These are phyloP conservation scores for Barypeithes pellucidus DNA, from an alignment of 2,888 invertebrate species.

Conservation along the genomic window DNA sequence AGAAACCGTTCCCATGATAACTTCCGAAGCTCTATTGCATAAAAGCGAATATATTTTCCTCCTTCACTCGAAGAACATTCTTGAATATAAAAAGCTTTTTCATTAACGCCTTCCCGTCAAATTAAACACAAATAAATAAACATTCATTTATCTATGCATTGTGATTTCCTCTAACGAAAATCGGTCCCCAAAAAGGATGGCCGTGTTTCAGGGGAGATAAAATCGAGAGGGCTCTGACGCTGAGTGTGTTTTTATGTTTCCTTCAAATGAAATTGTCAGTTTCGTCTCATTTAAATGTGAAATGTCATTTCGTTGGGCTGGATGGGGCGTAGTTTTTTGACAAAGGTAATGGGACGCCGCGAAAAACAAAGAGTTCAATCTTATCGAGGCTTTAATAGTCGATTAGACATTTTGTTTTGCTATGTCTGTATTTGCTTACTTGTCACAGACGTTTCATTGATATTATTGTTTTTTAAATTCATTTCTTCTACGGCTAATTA, in stretches of 20 bases:
- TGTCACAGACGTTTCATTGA: not conserved
- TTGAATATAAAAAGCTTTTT: slow-evolving; percentile 13
- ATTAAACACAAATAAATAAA: slow-evolving; percentile 29
- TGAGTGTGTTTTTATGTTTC: slow-evolving; percentile 69
- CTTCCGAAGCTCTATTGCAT: too few relatives aligned
- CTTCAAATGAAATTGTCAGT: slow-evolving; percentile 67
- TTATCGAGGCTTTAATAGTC: slow-evolving; percentile 35
- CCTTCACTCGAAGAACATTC: not conserved
- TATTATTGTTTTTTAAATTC: too few relatives aligned
- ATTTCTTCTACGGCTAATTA: too few relatives aligned
- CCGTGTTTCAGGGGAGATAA: slow-evolving; percentile 61
- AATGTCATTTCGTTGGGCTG: slow-evolving; percentile 61
- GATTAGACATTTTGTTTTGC: slow-evolving; percentile 38
- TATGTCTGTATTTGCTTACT: slow-evolving; percentile 6
- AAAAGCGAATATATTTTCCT: not conserved
- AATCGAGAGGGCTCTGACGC: slow-evolving; percentile 60
- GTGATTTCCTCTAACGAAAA: slow-evolving; percentile 64
- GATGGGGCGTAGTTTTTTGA: slow-evolving; percentile 27
- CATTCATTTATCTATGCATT: slow-evolving; percentile 32
- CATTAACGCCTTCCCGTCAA: slow-evolving; percentile 4
- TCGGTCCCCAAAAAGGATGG: slow-evolving; percentile 63
- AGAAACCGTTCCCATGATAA: too few relatives aligned
- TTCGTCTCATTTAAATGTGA: slow-evolving; percentile 68
- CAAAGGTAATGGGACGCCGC: slow-evolving; percentile 23
- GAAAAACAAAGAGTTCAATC: slow-evolving; percentile 31